phyloP scores from a whole-genome alignment of 1,140 invertebrate species.

The Cotesia typhae region DNA sequence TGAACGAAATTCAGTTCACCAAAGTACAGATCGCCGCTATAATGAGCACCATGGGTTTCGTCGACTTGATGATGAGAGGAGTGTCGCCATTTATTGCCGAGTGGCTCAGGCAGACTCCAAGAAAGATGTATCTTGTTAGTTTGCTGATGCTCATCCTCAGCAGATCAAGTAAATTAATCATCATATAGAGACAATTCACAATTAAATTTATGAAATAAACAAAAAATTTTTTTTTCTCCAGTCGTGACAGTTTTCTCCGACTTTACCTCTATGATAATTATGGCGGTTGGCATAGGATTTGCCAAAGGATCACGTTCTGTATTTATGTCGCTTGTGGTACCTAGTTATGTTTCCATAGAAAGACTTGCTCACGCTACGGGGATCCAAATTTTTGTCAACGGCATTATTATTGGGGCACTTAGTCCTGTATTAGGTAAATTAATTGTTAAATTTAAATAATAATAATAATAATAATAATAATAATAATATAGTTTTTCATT shows the following conservation, averaged over 20 bases:
- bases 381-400: conserved; percentile 73
- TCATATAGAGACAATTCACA: too few relatives aligned
- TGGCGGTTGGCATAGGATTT: conserved; percentile 66
- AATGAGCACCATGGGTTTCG: conserved; percentile 69
- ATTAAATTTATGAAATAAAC: too few relatives aligned
- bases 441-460: background rate
- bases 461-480: too few relatives aligned
- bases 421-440: conserved; percentile 72
- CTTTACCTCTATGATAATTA: conserved; percentile 45
- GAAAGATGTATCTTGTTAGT: conserved; percentile 74
- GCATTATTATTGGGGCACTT: conserved; percentile 68
- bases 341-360: conserved; percentile 72
- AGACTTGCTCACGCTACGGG: conserved; percentile 71
- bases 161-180: conserved; percentile 69
- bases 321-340: conserved; percentile 74
- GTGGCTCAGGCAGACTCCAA: conserved; percentile 72
- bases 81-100: conserved; percentile 72
- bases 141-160: conserved; percentile 72
- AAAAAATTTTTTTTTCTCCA: conserved; percentile 45
- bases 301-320: conserved; percentile 76
- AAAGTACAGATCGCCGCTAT: conserved; percentile 68
- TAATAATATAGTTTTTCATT: too few relatives aligned
- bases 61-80: conserved; percentile 70
- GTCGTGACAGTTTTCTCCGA: conserved; percentile 64
- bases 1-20: conserved; percentile 69